These are phyloP conservation scores for Rhegmatorhina hoffmannsi DNA, from an alignment of 2,113 vertebrate species.

Conservation along the genomic window DNA sequence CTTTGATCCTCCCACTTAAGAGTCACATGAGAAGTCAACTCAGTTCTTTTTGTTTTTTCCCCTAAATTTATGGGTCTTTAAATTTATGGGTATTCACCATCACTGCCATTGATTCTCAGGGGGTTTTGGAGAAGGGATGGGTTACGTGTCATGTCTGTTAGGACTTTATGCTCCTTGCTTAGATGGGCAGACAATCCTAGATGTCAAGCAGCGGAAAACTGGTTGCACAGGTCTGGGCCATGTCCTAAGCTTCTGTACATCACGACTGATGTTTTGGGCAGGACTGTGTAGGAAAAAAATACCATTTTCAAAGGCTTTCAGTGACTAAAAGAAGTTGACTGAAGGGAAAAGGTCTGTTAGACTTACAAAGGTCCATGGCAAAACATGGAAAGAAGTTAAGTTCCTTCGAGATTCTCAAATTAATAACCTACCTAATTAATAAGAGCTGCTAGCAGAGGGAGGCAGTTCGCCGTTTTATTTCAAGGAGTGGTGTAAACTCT, in stretches of 20 bases:
- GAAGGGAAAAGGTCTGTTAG: background rate
- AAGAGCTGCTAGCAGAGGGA: background rate
- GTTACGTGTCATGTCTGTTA: background rate
- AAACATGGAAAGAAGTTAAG: background rate
- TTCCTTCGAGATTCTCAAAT: background rate
- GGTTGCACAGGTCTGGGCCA: background rate
- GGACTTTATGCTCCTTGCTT: background rate
- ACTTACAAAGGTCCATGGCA: background rate
- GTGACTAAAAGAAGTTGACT: background rate
- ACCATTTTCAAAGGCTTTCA: background rate
- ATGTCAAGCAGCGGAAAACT: background rate
- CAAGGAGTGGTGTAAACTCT: background rate
- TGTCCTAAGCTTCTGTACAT: background rate
- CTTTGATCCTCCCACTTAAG: background rate
- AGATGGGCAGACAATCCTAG: rapidly evolving
- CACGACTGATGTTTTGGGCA: background rate
- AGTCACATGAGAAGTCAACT: background rate
- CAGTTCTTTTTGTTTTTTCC: background rate
- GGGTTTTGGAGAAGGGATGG: background rate
- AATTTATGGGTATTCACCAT: background rate
- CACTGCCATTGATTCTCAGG: background rate
- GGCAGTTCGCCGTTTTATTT: background rate
- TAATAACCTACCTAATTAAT: background rate
- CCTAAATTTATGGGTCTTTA: background rate
- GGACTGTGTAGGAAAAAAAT: background rate